A percentile compares a stretch with the other conserved stretches of the same genome.
phyloP scores from a whole-genome alignment of 2,888 invertebrate genomes.

The Pachliopta kotzebuea region DNA sequence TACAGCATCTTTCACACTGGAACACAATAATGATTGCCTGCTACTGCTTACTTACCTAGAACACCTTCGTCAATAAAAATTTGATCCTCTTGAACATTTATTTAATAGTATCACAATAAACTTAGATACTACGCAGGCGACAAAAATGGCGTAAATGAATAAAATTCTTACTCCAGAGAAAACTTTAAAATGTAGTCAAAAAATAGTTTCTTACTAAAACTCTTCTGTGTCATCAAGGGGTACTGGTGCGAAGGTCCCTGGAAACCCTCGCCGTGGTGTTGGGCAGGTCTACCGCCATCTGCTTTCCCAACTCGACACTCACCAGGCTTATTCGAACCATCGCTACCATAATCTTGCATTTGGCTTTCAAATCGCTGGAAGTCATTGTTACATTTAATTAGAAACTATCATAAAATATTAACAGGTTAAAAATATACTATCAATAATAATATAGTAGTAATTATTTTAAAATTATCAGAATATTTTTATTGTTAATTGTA shows the following conservation, averaged over 20 bases:
- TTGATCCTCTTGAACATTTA: no score
- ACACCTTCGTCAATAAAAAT: no score
- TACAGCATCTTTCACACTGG: no score
- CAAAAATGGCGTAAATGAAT: background rate
- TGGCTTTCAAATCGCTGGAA: conserved; percentile 54
- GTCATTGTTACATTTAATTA: background rate
- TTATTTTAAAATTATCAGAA: no score
- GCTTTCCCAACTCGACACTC: conserved; percentile 53
- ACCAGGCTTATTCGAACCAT: conserved; percentile 59
- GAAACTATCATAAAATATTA: background rate
- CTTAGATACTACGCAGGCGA: background rate
- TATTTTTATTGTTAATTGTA: no score
- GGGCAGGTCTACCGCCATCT: conserved; percentile 46
- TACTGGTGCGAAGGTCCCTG: conserved; percentile 50
- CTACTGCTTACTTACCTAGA: no score
- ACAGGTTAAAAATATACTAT: no score
- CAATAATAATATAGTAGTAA: background rate
- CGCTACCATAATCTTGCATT: conserved; percentile 77
- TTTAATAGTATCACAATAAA: no score
- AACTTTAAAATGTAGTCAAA: background rate
- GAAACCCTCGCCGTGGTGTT: conserved; percentile 48
- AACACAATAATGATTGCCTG: no score
- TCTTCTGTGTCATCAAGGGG: conserved; percentile 60
- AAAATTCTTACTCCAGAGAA: background rate
- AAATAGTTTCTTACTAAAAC: conserved; percentile 51